Conservation (phyloP, 2,113 vertebrate species). For the Plestiodon gilberti region DNA sequence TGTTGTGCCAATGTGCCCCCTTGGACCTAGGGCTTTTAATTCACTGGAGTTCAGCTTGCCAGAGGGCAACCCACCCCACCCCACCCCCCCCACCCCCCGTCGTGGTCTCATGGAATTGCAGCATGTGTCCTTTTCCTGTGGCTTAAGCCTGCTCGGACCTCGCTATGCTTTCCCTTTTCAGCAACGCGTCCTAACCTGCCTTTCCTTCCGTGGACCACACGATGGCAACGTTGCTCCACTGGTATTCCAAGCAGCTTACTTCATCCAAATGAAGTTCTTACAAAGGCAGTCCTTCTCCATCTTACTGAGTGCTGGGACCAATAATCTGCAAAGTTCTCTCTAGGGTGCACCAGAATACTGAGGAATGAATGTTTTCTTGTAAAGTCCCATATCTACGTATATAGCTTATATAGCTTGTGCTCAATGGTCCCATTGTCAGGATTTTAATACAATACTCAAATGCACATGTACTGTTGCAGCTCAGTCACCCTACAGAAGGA, state of each 20-base stretch:
- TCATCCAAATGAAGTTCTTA: not conserved
- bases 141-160: no score
- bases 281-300: not conserved
- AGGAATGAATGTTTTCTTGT: no score
- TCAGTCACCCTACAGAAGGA: no score
- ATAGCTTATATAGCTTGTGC: no score
- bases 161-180: not conserved
- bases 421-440: no score
- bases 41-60: not conserved
- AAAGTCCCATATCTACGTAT: no score
- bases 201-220: conserved; percentile 40
- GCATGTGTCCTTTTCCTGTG: not conserved
- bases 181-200: not conserved
- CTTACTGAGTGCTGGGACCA: not conserved
- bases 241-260: not conserved
- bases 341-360: not conserved
- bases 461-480: no score
- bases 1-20: not conserved
- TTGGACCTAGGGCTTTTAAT: not conserved
- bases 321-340: not conserved
- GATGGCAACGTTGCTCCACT: conserved; percentile 58
- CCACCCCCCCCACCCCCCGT: not conserved
- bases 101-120: not conserved
- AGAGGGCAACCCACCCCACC: not conserved
- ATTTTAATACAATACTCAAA: no score